Evolutionary conservation across 2,797 vertebrate genomes (phyloP).

Genomic region (Natrix natrix): DNA sequence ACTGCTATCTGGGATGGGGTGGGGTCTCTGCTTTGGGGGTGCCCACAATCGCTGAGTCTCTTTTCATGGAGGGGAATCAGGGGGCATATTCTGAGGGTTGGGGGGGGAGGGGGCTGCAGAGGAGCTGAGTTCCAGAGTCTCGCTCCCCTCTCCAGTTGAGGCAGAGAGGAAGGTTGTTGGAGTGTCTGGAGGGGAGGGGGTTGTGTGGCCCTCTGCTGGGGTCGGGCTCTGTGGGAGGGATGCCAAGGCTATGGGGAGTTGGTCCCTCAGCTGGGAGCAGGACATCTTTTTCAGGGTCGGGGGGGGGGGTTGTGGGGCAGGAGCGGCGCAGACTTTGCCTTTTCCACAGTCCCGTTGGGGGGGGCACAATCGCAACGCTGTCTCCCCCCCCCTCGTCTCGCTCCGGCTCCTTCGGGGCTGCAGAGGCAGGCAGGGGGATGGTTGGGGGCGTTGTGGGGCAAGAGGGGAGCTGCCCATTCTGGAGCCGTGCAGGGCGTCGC

Average conservation of each 20-base stretch:
- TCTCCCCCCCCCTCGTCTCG: accelerated
- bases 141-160: neutral
- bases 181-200: no score
- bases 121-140: neutral
- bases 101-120: neutral
- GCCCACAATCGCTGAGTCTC: no score
- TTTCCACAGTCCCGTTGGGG: neutral
- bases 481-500: accelerated
- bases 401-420: neutral
- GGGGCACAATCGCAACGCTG: neutral
- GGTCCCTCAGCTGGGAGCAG: neutral
- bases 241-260: neutral
- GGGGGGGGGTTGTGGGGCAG: neutral
- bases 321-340: neutral
- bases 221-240: neutral
- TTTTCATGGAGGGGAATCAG: no score
- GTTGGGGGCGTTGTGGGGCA: neutral
- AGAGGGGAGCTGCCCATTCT: neutral
- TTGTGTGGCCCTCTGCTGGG: neutral
- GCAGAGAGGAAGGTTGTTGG: neutral
- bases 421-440: no score
- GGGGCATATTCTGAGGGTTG: no score
- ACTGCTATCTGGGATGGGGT: no score
- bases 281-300: neutral
- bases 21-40: no score